Evolutionary conservation across 2,888 invertebrate genomes (phyloP).

Genomic region (Dasysyrphus tricinctus): DNA sequence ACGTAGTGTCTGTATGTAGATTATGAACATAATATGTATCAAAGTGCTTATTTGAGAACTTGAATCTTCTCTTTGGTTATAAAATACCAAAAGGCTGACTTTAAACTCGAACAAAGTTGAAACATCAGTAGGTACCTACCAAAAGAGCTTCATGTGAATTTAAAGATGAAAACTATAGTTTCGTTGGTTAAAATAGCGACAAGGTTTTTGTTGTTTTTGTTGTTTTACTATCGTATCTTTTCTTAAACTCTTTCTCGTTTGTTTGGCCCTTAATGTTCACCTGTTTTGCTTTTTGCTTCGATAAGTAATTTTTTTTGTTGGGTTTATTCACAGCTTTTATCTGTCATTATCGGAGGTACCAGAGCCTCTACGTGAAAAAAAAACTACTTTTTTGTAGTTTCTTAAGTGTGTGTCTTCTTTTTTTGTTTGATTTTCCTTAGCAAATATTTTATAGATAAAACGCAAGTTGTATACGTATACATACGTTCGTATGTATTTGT

Average conservation of each 20-base stretch:
- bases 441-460: slow-evolving; percentile 19
- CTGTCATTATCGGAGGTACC: slow-evolving; percentile 24
- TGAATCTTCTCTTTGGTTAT: not conserved
- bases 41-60: slow-evolving; percentile 15
- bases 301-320: not conserved
- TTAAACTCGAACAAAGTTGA: not conserved
- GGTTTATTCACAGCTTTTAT: slow-evolving; percentile 4
- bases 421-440: slow-evolving; percentile 1
- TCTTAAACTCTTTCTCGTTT: slow-evolving; percentile 22
- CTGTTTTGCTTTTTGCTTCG: slow-evolving; percentile 34
- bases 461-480: not conserved
- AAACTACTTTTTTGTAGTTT: not conserved
- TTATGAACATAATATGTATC: slow-evolving; percentile 4
- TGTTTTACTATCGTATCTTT: slow-evolving; percentile 1
- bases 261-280: slow-evolving; percentile 31
- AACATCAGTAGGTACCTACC: not conserved
- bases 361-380: slow-evolving; percentile 1
- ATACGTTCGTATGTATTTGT: not conserved
- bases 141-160: slow-evolving; percentile 2
- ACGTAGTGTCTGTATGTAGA: not conserved
- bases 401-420: not conserved
- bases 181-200: slow-evolving; percentile 2
- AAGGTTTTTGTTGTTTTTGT: not conserved
- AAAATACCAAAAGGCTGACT: slow-evolving; percentile 11
- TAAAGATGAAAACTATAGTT: slow-evolving; percentile 13